These are phyloP conservation scores for Mastomys coucha DNA, from an alignment of 2,113 vertebrate genomes.

Conservation along the genomic window DNA sequence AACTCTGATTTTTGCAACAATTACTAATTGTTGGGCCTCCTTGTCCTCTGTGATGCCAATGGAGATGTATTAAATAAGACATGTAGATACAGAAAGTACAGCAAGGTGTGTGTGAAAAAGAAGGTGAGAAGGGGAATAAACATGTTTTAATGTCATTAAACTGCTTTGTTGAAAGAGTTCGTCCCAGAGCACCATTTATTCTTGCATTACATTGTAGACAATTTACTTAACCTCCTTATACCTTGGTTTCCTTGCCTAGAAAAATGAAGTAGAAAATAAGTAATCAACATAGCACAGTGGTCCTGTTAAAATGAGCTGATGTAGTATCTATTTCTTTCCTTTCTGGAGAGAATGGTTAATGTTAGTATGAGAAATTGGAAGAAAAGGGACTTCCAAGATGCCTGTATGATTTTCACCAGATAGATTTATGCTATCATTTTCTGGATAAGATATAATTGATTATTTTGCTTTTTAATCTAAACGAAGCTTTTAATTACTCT, in stretches of 20 bases:
- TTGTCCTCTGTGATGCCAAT: neutral
- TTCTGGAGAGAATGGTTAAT: neutral
- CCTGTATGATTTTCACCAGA: neutral
- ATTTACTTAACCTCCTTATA: neutral
- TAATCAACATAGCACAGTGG: neutral
- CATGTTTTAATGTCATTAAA: neutral
- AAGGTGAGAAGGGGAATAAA: neutral
- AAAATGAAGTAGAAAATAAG: conserved; percentile 8
- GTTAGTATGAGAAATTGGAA: conserved; percentile 1
- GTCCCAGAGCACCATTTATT: neutral
- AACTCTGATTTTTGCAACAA: neutral
- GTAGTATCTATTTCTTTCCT: neutral
- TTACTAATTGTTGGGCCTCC: neutral
- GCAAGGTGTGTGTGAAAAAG: neutral
- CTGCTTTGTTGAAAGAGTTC: neutral
- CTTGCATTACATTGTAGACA: neutral
- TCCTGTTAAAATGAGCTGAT: neutral
- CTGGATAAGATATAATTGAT: neutral
- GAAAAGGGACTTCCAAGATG: neutral
- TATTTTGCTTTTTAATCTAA: neutral
- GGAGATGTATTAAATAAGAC: conserved; percentile 9
- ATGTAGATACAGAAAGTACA: neutral
- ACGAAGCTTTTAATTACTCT: neutral
- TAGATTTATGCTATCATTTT: neutral
- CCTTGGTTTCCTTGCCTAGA: conserved; percentile 14